Percentiles rank a stretch among this genome's conserved stretches.
These are phyloP conservation scores for Protaetia brevitarsis DNA, from an alignment of 1,140 invertebrate species.

Conservation along the genomic window DNA sequence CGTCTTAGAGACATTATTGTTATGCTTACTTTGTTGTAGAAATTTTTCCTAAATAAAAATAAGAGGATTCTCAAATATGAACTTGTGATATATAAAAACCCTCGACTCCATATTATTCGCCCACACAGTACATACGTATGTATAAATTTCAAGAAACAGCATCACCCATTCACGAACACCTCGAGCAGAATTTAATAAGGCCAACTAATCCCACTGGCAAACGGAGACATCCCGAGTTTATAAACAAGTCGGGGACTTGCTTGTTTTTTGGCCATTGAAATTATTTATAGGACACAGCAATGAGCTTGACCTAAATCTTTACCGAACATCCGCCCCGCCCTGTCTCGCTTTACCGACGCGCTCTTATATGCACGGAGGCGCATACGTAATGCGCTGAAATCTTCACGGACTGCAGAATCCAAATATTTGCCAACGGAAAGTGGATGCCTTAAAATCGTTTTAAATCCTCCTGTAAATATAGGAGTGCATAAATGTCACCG, in stretches of 20 bases:
- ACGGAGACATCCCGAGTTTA: background rate
- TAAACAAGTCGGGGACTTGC: background rate
- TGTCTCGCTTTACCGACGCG: background rate
- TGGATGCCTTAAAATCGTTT: too few relatives aligned
- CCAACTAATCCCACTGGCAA: background rate
- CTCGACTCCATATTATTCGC: too few relatives aligned
- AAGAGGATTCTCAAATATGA: too few relatives aligned
- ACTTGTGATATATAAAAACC: too few relatives aligned
- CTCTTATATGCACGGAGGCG: background rate
- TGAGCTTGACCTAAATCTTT: slow-evolving; percentile 3
- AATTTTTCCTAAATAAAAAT: too few relatives aligned
- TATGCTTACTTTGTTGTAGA: too few relatives aligned
- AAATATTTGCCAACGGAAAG: too few relatives aligned
- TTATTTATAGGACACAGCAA: slow-evolving; percentile 16
- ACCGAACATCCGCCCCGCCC: background rate
- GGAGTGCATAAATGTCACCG: background rate
- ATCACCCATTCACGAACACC: too few relatives aligned
- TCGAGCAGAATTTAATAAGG: background rate
- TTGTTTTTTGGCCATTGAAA: slow-evolving; percentile 10
- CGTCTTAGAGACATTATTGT: too few relatives aligned
- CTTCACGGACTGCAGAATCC: background rate
- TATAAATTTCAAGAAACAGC: too few relatives aligned
- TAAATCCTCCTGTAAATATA: too few relatives aligned
- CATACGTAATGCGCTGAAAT: background rate
- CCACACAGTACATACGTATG: too few relatives aligned